Evolutionary conservation across 2,113 vertebrate species (phyloP), one percentile per base, ranked within the genome.

Genomic region (Amphilophus citrinellus): DNA sequence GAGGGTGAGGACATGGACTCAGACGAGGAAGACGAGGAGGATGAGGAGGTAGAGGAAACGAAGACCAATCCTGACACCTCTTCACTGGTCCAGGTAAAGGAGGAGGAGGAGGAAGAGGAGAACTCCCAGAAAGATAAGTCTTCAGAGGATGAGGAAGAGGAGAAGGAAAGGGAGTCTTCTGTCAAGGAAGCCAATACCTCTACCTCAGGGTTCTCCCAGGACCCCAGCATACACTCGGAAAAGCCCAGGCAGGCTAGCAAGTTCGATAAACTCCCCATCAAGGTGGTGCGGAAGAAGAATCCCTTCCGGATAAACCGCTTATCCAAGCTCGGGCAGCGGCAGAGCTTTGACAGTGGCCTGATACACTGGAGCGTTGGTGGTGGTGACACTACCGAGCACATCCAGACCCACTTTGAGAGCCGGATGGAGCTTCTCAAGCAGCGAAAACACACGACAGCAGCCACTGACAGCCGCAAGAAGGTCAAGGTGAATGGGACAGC

Each of bases 341-440:
- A 99, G 96, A 97, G 97, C 93, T 99, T 99, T 1, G 97, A 99
- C 83, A 99, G 98, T 17, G 98, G 98, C 68, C 94, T 99, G 84
- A 94, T 98, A 89, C 98, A 99, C 95, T 99, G 98, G 98, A 97
- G 97, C 91, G 97, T 98, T 14, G 98, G 98, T 20, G 98, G 98
- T 3, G 98, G 98, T 0, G 98, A 99, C 88, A 99, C 98, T 90
- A 99, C 98, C 6, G 98, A 99, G 89, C 98, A 99, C 93, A 99
- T 99, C 91, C 98, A 99, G 95, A 99, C 98, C 88, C 98, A 99
- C 95, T 99, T 99, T 11, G 98, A 99, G 94, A 98, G 97, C 94
- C 97, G 95, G 84, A 94, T 87, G 58, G 96, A 97, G 87, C 95
- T 97, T 44, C 94, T 96, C n/a, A 95, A 94, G 88, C 90, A 91